Percentiles rank a stretch among this genome's conserved stretches.
phyloP scores from a whole-genome alignment of 37 sponge, comb jelly and placozoan genomes.

The Chondrosia reniformis region DNA sequence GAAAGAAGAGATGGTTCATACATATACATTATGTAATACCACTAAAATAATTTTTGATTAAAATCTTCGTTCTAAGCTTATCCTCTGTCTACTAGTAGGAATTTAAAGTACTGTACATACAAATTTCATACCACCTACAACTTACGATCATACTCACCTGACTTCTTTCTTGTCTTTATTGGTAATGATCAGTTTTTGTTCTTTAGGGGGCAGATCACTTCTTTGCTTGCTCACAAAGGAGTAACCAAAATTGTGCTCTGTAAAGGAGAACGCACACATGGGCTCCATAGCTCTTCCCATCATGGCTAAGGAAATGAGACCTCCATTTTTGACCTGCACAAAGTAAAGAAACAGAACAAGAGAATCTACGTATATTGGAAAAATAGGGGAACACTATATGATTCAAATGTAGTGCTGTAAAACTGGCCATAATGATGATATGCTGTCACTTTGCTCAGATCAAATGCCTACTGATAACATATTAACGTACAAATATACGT shows the following conservation, averaged over 20 bases:
- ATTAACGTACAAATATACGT: background rate
- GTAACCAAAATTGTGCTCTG: slow-evolving; percentile 84
- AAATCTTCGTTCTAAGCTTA: too few species aligned
- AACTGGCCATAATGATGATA: too few species aligned
- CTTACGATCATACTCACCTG: slow-evolving; percentile 37
- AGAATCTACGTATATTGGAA: too few species aligned
- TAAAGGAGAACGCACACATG: slow-evolving; percentile 74
- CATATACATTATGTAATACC: background rate
- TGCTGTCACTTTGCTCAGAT: too few species aligned
- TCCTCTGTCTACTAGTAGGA: background rate
- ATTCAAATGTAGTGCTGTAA: too few species aligned
- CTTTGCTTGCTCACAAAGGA: slow-evolving; percentile 70
- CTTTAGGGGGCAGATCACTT: slow-evolving; percentile 58
- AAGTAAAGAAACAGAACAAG: background rate
- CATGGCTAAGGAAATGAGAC: slow-evolving; percentile 67
- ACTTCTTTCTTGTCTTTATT: slow-evolving; percentile 81
- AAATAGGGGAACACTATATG: too few species aligned
- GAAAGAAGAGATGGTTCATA: background rate
- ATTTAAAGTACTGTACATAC: background rate
- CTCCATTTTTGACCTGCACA: slow-evolving; percentile 84
- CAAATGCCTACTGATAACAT: too few species aligned
- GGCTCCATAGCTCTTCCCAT: slow-evolving; percentile 83
- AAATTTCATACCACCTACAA: background rate
- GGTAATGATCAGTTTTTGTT: slow-evolving; percentile 63
- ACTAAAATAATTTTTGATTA: too few species aligned